Base-by-base conservation (phyloP, 2,797 vertebrate species). In the Eleutherodactylus coqui region DNA sequence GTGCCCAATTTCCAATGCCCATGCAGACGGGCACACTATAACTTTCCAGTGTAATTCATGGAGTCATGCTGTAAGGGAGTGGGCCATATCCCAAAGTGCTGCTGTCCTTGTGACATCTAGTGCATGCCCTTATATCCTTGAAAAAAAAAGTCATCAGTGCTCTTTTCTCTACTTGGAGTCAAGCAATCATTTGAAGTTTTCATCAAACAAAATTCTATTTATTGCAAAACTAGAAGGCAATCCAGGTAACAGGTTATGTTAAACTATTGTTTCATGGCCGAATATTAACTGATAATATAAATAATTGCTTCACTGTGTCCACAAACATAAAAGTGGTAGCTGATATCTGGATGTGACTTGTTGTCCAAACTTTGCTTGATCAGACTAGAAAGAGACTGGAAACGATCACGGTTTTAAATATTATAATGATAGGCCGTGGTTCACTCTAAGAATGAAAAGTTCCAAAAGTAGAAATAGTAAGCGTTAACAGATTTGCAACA, bases 251-350 rank as follows among this genome's bases (percentile, higher is more conserved):
- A 85, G 84, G 67, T 80, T 79, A 85, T 60, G 53, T 16, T 62
- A 73, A 79, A 80, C 29, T 24, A 34, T 45, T 41, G 38, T 73
- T 32, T 79, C 38, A 32, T 32, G 64, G 45, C 75, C 70, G 75
- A 85, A 85, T 60, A 85, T 80, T 80, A 85, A 85, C 84, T 73
- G 29, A 73, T 67, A 85, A 62, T 85, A 85, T 85, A 85, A 85
- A 85, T 85, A 60, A 75, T 85, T 73, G 84, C 76, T 47, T 85
- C 67, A 85, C 49, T 80, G 47, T 85, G 72, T 60, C 64, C 73
- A 73, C 84, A 85, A 6, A 73, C 38, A 72, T 85, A 49, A 85
- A 85, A 79, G 77, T 21, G 27, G 21, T 55, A 4, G 36, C 16
- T 55, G 43, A 60, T 53, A 85, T 70, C 83, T 79, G 38, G 51